Evolutionary conservation across 2,888 invertebrate genomes (phyloP), one percentile per base, ranked within the genome.

Genomic region (Meandrusa payeni): DNA sequence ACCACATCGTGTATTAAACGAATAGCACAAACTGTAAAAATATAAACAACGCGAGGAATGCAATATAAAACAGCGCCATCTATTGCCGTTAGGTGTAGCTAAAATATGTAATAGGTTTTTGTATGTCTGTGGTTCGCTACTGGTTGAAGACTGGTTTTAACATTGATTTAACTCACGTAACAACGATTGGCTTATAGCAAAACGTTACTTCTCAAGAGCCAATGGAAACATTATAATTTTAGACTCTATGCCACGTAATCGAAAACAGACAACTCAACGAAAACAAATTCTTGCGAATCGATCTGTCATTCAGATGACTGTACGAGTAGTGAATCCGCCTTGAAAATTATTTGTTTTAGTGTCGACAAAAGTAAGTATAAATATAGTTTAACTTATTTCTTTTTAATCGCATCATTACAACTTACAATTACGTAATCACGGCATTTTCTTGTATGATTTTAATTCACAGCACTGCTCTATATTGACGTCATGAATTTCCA

Each of bases 401-500:
- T 15, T 26, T 17, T 33, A 22, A 55, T 53, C 57, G 44, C 47
- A 48, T 53, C 53, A 53, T 40, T 50, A 29, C 51, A 48, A n/a
- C 47, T 11, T 37, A 17, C 41, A 44, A 22, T 41, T 50, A 28
- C 46, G 34, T 50, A 19, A 52, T 41, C 26, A 19, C 36, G 39
- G 41, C 19, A 40, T 38, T 45, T 28, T 0, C 10, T 17, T 48
- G 13, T 41, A 31, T 46, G 43, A 39, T 44, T 44, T 51, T 47
- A 49, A 39, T 42, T 37, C 46, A 52, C 42, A 5, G 26, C 41
- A 40, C 37, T 52, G 52, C 52, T 59, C 39, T 37, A 69, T 67
- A 69, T 72, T 79, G 79, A 85, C 83, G 83, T 83, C 86, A 85
- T 76, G 75, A 61, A 75, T 74, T 77, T 78, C 68, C 65, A 73